Evolutionary conservation across 2,888 invertebrate species (phyloP).

Genomic region (Mythimna impura): DNA sequence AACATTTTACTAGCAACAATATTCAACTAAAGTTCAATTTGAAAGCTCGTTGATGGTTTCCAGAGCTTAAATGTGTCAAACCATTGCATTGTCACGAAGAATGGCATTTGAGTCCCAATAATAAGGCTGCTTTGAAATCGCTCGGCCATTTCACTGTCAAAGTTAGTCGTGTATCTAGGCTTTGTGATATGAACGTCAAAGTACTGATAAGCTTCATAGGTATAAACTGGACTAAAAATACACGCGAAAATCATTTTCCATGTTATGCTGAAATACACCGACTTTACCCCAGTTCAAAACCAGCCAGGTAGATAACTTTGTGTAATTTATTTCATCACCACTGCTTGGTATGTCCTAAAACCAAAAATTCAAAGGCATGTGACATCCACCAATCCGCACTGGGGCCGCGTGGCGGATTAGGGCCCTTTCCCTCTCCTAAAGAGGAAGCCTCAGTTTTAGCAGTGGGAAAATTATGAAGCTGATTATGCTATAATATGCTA

Average conservation of each 20-base stretch:
- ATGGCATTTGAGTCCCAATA: conserved; percentile 24
- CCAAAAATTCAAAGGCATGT: not conserved
- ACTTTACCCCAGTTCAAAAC: no score
- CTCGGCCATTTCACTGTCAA: conserved; percentile 15
- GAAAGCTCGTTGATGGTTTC: conserved; percentile 3
- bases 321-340: not conserved
- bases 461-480: no score
- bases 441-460: no score
- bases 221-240: not conserved
- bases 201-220: not conserved
- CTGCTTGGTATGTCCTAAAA: not conserved
- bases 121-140: conserved; percentile 32
- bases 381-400: not conserved
- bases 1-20: not conserved
- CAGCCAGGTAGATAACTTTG: no score
- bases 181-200: conserved; percentile 35
- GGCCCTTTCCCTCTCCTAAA: not conserved
- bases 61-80: conserved; percentile 20
- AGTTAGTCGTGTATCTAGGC: conserved; percentile 26
- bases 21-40: not conserved
- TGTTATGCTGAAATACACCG: no score
- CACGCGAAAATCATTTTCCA: not conserved
- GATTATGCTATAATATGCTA: no score
- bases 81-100: conserved; percentile 10
- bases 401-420: not conserved